A percentile compares a stretch with the other conserved stretches of the same genome.
phyloP scores from a whole-genome alignment of 2,888 invertebrate genomes.

The Ganaspis brasiliensis region DNA sequence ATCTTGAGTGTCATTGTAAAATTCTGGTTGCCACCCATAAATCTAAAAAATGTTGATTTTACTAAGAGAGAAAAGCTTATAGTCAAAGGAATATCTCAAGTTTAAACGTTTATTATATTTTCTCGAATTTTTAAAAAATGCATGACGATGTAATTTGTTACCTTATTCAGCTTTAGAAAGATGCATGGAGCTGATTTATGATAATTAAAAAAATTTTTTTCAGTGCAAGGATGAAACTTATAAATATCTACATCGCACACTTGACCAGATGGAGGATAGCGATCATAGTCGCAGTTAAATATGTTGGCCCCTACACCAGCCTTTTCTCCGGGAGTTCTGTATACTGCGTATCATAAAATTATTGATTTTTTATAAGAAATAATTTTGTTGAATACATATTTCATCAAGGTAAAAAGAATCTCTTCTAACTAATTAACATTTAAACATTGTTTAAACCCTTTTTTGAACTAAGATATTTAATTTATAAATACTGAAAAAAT shows the following conservation, averaged over 20 bases:
- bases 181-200: conserved; percentile 96
- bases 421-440: too few species aligned
- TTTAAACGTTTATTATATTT: too few species aligned
- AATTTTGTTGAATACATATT: not conserved
- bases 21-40: conserved; percentile 93
- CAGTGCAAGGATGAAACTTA: conserved; percentile 90
- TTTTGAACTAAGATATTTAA: too few species aligned
- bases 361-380: not conserved
- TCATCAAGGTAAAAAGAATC: not conserved
- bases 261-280: conserved; percentile 87
- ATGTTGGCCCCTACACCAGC: conserved; percentile 89
- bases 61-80: too few species aligned
- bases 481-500: not conserved
- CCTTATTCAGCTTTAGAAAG: conserved; percentile 96
- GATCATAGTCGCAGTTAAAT: conserved; percentile 88
- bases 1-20: conserved; percentile 87
- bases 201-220: conserved; percentile 93
- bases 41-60: conserved; percentile 82
- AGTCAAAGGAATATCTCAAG: too few species aligned
- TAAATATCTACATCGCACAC: conserved; percentile 94
- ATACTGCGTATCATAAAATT: conserved; percentile 81
- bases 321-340: conserved; percentile 87
- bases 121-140: too few species aligned
- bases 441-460: too few species aligned
- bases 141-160: too few species aligned